Percentiles rank a stretch among this genome's conserved stretches.
Conservation (phyloP, 2,888 invertebrate genomes). For the Cosmia pyralina region DNA sequence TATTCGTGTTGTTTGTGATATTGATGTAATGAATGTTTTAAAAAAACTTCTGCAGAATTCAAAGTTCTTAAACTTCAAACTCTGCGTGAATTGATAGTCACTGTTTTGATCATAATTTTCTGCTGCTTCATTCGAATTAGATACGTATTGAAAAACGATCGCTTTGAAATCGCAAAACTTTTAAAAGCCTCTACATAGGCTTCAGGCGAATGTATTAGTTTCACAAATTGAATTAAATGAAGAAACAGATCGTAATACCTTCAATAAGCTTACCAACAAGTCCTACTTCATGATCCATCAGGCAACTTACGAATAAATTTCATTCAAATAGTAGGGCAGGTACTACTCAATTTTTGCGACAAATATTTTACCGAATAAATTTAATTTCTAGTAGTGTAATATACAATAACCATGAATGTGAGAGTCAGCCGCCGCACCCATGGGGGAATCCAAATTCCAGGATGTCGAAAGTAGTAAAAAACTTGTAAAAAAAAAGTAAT, state of each 20-base stretch:
- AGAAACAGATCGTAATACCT: background rate
- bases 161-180: background rate
- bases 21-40: background rate
- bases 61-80: background rate
- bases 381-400: too few relatives aligned
- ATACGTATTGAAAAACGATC: background rate
- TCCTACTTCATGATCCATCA: background rate
- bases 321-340: too few relatives aligned
- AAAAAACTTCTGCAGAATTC: background rate
- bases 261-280: background rate
- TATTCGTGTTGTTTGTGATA: too few relatives aligned
- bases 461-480: too few relatives aligned
- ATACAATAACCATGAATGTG: too few relatives aligned
- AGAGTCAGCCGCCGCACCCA: too few relatives aligned
- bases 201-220: background rate
- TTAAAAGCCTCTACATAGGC: background rate
- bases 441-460: too few relatives aligned
- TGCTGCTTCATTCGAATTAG: background rate
- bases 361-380: too few relatives aligned
- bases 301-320: background rate
- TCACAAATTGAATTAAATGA: conserved; percentile 1
- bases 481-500: too few relatives aligned
- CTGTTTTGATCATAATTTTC: background rate
- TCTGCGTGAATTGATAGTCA: background rate
- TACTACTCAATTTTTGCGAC: too few relatives aligned